These are phyloP conservation scores for Phrynosoma blainvillii DNA, from an alignment of 2,113 vertebrate genomes.

Conservation along the genomic window DNA sequence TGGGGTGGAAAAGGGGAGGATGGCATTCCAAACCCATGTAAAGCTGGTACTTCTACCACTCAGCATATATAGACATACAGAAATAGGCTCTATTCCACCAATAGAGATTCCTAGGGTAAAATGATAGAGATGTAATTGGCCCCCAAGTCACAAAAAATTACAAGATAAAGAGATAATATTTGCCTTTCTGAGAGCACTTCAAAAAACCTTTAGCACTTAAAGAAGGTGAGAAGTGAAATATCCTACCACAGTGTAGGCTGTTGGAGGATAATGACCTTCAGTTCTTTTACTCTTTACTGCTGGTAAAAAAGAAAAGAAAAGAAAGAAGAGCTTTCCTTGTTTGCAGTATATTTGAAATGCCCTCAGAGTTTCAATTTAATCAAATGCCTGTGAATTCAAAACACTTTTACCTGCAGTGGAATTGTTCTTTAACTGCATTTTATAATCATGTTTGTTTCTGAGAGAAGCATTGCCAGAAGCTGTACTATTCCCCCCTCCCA, in stretches of 20 bases:
- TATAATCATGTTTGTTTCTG: neutral
- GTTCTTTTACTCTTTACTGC: neutral
- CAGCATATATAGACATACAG: too few species aligned
- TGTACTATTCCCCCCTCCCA: neutral
- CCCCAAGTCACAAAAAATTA: neutral
- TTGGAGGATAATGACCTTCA: neutral
- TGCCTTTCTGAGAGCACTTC: neutral
- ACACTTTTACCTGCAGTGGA: neutral
- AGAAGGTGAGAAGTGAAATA: neutral
- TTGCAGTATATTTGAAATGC: neutral
- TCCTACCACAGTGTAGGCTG: neutral
- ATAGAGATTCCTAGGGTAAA: neutral
- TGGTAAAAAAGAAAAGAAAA: neutral
- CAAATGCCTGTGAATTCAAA: neutral
- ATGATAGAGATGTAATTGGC: neutral
- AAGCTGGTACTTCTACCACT: too few species aligned
- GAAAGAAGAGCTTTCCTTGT: neutral
- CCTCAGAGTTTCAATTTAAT: neutral
- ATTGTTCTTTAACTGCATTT: neutral
- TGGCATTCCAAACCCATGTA: too few species aligned
- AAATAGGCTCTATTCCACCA: too few species aligned
- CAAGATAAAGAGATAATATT: neutral
- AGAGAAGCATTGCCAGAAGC: neutral
- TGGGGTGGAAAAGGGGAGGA: too few species aligned
- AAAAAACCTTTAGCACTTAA: neutral